Conservation (phyloP, 2,113 vertebrate genomes). For the Sprattus sprattus region DNA sequence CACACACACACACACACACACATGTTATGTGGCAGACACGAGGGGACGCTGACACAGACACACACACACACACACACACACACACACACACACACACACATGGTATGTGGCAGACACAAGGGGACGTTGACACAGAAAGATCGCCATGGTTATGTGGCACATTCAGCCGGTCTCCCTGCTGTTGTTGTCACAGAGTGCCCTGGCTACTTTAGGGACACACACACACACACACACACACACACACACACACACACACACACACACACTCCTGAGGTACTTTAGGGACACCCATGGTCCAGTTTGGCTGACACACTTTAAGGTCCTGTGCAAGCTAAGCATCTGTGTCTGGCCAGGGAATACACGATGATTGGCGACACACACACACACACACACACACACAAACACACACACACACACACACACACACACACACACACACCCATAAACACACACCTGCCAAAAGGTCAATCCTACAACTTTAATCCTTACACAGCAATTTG, state of each 20-base stretch:
- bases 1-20: too few species aligned
- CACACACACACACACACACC: not conserved
- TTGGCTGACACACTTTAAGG: slow-evolving; percentile 41
- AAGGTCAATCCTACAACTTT: not conserved
- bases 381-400: not conserved
- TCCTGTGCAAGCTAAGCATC: slow-evolving; percentile 23
- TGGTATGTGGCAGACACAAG: too few species aligned
- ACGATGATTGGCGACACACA: not conserved
- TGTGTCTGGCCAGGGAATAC: not conserved
- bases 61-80: too few species aligned
- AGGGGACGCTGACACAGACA: too few species aligned
- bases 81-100: too few species aligned
- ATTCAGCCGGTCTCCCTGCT: not conserved
- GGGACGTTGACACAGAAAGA: not conserved
- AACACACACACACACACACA: not conserved
- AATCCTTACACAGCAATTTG: not conserved
- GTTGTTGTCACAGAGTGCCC: not conserved
- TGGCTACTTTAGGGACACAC: not conserved
- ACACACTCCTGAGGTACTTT: not conserved
- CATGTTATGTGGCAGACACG: not conserved
- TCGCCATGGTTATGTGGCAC: not conserved
- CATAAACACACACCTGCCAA: not conserved
- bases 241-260: too few species aligned
- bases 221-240: too few species aligned
- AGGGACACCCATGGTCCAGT: slow-evolving; percentile 11